phyloP scores from a whole-genome alignment of 2,888 invertebrate species.

The Nemotelus nigrinus region DNA sequence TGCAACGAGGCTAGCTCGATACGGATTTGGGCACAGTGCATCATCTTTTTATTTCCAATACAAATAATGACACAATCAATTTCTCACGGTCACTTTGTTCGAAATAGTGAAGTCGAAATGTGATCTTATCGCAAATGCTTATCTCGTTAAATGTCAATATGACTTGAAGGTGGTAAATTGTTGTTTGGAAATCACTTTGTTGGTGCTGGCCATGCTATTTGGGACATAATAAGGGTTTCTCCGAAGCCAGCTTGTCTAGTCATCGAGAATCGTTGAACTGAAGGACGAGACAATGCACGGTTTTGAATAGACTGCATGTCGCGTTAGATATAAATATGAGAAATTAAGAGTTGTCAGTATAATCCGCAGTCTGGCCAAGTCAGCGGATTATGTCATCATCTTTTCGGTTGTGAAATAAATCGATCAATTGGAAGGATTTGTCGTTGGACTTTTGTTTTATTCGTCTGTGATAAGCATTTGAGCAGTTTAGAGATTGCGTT shows the following conservation, averaged over 20 bases:
- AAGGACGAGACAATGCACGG: neutral
- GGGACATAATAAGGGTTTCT: constrained; percentile 33
- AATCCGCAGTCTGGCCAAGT: too few species aligned
- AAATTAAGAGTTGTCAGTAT: neutral
- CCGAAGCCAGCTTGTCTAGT: constrained; percentile 40
- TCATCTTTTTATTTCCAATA: constrained; percentile 28
- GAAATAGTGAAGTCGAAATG: constrained; percentile 31
- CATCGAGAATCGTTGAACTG: neutral
- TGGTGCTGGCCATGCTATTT: neutral
- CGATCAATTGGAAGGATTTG: too few species aligned
- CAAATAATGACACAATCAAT: constrained; percentile 41
- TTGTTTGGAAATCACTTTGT: constrained; percentile 23
- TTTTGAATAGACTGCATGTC: constrained; percentile 9
- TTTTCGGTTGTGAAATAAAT: too few species aligned
- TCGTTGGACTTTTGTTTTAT: too few species aligned
- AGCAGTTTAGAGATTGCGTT: too few species aligned
- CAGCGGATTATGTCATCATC: too few species aligned
- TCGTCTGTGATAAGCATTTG: too few species aligned
- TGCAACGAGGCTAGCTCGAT: constrained; percentile 19
- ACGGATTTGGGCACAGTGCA: neutral
- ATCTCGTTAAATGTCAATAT: constrained; percentile 51
- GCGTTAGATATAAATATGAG: neutral
- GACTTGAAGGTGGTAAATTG: constrained; percentile 49
- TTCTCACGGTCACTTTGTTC: constrained; percentile 45
- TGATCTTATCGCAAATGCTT: constrained; percentile 48